These are phyloP conservation scores for Prietella phreatophila DNA, from an alignment of 2,113 vertebrate genomes.

Conservation along the genomic window DNA sequence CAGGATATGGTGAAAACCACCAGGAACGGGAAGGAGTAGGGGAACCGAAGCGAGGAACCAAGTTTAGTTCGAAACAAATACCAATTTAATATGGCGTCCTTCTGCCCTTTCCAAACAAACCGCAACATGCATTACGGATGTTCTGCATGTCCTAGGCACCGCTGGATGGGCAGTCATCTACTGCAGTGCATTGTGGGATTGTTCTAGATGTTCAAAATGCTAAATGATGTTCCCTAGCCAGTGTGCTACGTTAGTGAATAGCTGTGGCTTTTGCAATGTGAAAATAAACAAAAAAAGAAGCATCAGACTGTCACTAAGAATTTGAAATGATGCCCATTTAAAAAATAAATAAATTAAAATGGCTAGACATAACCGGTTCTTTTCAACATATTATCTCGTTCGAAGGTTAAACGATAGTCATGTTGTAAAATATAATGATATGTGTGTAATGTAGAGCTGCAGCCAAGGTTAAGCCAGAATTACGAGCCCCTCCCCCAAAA, in stretches of 20 bases:
- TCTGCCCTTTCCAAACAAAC: not conserved
- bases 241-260: not conserved
- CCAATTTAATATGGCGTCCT: not conserved
- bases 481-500: not conserved
- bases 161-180: not conserved
- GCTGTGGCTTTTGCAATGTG: not conserved
- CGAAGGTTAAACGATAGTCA: constrained; percentile 5
- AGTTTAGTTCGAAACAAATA: not conserved
- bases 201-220: not conserved
- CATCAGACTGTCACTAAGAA: not conserved
- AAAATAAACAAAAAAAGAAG: not conserved
- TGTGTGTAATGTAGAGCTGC: constrained; percentile 12
- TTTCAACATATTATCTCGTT: not conserved
- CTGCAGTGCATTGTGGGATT: constrained; percentile 4
- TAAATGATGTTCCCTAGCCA: too few species aligned
- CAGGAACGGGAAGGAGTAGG: not conserved
- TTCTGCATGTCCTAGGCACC: not conserved
- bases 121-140: not conserved
- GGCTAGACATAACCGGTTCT: not conserved
- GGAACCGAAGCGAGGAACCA: not conserved
- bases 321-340: not conserved
- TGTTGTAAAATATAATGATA: constrained; percentile 28
- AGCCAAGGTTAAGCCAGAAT: constrained; percentile 20
- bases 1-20: not conserved
- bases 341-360: too few species aligned